These are phyloP conservation scores for Enteromius argenteus DNA, from an alignment of 2,797 vertebrate genomes.

Conservation along the genomic window DNA sequence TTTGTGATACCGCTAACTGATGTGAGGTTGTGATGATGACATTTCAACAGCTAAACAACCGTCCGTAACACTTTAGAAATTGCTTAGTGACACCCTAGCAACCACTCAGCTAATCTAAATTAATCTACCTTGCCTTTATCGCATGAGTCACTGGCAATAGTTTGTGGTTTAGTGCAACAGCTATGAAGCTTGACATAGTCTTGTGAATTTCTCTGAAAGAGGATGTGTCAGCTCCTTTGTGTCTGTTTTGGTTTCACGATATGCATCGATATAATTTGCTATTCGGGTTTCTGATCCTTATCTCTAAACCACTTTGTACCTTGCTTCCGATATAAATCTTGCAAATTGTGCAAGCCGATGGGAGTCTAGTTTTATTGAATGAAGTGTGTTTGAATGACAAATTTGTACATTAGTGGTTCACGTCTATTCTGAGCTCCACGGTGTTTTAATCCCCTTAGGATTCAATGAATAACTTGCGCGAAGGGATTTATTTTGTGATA, in stretches of 20 bases:
- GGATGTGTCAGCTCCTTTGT: constrained; percentile 8
- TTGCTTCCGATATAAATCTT: background rate
- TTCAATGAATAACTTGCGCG: background rate
- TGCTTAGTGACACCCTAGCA: constrained; percentile 12
- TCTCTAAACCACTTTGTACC: constrained; percentile 40
- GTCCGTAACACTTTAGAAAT: background rate
- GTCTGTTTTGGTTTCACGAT: constrained; percentile 36
- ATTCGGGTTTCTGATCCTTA: constrained; percentile 56
- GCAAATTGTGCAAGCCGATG: background rate
- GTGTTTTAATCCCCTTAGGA: background rate
- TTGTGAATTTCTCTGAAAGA: constrained; percentile 2
- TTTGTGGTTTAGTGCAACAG: constrained; percentile 3
- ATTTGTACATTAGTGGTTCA: background rate
- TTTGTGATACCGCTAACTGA: background rate
- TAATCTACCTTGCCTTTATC: background rate
- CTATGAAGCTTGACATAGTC: background rate
- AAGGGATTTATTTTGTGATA: background rate
- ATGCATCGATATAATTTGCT: constrained; percentile 22
- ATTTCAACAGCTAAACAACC: too few relatives aligned
- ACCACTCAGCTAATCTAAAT: background rate
- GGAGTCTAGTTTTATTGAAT: background rate
- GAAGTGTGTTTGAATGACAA: background rate
- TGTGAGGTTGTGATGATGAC: too few relatives aligned
- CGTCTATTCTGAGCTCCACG: background rate
- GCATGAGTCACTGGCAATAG: background rate